These are phyloP conservation scores for Ctenosaura bakeri DNA, from an alignment of 2,797 vertebrate genomes.

Conservation along the genomic window DNA sequence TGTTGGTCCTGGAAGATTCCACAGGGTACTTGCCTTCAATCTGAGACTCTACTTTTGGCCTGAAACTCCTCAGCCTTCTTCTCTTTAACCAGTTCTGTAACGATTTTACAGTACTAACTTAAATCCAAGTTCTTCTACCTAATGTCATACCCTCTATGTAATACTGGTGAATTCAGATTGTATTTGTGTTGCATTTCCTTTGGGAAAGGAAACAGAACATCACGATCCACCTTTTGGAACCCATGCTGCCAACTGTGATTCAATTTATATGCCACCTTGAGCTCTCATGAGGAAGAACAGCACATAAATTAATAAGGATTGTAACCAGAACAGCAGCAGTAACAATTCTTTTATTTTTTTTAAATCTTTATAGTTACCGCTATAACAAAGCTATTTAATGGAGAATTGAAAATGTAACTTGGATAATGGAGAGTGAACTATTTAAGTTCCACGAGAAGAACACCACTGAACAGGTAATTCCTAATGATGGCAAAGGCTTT, in stretches of 20 bases:
- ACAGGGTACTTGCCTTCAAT: neutral
- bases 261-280: too few species aligned
- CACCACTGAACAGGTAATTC: too few species aligned
- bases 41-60: conserved; percentile 6
- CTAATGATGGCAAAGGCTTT: too few species aligned
- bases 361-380: neutral
- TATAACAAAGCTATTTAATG: neutral
- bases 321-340: too few species aligned
- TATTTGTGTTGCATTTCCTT: neutral
- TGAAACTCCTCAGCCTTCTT: neutral
- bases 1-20: neutral
- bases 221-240: neutral
- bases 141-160: neutral
- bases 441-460: too few species aligned
- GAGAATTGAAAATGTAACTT: too few species aligned
- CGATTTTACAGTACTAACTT: neutral
- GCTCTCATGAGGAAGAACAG: too few species aligned
- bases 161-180: neutral
- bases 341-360: too few species aligned
- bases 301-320: too few species aligned
- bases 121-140: neutral
- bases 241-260: neutral
- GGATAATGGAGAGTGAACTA: neutral
- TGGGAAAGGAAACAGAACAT: neutral
- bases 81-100: neutral